phyloP scores from a whole-genome alignment of 2,888 invertebrate genomes.

The Eumerus sabulonum region DNA sequence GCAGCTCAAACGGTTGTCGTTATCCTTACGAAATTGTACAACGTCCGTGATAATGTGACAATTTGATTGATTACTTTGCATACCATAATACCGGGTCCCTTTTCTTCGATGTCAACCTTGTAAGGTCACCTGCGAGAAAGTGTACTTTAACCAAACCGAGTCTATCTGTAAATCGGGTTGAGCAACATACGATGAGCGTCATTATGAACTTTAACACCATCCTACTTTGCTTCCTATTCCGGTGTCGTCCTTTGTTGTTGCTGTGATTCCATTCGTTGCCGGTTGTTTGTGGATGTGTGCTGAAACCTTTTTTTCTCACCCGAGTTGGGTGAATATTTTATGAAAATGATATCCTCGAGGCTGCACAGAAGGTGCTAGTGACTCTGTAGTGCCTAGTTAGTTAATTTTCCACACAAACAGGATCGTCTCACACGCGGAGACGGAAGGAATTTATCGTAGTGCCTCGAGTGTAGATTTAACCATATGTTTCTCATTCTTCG shows the following conservation, averaged over 20 bases:
- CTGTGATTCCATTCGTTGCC: no score
- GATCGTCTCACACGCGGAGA: conserved; percentile 9
- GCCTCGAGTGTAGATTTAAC: conserved; percentile 31
- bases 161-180: conserved; percentile 50
- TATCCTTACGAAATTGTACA: conserved; percentile 61
- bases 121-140: conserved; percentile 22
- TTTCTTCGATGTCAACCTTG: conserved; percentile 14
- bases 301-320: conserved; percentile 30
- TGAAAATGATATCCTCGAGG: conserved; percentile 42
- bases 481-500: conserved; percentile 43
- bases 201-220: conserved; percentile 4
- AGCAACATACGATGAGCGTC: conserved; percentile 25
- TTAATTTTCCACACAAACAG: conserved; percentile 36
- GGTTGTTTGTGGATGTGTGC: conserved; percentile 2
- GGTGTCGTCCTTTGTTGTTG: no score
- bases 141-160: conserved; percentile 38
- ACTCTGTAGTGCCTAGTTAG: conserved; percentile 44
- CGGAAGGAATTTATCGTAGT: conserved; percentile 47
- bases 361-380: conserved; percentile 27
- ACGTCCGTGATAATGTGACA: conserved; percentile 61
- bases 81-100: conserved; percentile 5
- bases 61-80: conserved; percentile 63
- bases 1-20: conserved; percentile 39
- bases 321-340: conserved; percentile 49
- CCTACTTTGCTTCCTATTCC: no score